Evolutionary conservation across 2,113 vertebrate species (phyloP).

Genomic region (Oreotrochilus melanogaster): DNA sequence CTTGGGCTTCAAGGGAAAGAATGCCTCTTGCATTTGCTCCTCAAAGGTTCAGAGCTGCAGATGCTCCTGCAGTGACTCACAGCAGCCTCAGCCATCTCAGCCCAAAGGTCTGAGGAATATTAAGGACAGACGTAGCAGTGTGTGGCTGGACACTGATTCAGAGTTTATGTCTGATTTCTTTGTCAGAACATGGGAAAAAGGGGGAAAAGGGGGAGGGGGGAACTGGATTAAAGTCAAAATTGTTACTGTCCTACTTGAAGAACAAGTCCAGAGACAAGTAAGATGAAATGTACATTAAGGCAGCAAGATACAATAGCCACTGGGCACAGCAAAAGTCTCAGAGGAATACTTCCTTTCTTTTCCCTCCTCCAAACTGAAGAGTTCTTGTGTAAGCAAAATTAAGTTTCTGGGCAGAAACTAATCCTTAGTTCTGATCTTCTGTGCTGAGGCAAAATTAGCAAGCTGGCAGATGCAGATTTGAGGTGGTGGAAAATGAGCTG

Average conservation of each 20-base stretch:
- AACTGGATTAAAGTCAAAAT: neutral
- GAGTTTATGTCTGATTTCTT: neutral
- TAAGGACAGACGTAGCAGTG: neutral
- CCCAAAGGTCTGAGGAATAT: neutral
- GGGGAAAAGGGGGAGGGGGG: neutral
- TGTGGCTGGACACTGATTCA: slow-evolving; percentile 25
- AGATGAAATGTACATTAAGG: neutral
- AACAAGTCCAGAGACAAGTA: neutral
- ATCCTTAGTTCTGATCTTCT: neutral
- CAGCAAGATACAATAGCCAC: neutral
- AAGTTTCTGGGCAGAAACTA: neutral
- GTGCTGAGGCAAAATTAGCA: neutral
- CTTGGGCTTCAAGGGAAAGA: neutral
- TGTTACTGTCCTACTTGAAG: neutral
- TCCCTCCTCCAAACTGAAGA: neutral
- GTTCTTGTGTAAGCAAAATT: neutral
- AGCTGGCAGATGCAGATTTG: neutral
- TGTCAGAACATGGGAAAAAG: neutral
- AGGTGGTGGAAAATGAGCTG: neutral
- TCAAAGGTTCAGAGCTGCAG: neutral
- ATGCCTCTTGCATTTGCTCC: neutral
- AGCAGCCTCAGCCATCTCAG: neutral
- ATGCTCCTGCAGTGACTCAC: neutral
- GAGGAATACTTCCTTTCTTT: neutral
- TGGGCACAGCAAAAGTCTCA: neutral